phyloP scores from a whole-genome alignment of 2,113 vertebrate species.

The Toxostoma redivivum region DNA sequence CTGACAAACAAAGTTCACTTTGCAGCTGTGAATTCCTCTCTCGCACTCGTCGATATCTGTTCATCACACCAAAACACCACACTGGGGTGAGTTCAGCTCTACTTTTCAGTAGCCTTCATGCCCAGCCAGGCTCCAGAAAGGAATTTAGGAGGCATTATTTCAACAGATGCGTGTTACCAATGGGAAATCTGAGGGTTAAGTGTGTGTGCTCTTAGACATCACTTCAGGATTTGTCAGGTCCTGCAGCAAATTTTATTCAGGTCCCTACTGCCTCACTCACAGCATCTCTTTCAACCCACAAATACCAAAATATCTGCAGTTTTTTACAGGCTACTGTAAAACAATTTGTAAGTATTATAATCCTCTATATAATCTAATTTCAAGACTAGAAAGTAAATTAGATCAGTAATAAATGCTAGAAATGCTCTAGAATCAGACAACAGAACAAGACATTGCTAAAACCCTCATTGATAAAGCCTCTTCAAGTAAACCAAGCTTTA shows the following conservation, averaged over 20 bases:
- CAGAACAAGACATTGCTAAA: not conserved
- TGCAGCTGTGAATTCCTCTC: conserved; percentile 76
- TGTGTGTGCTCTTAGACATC: not conserved
- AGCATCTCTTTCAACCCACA: not conserved
- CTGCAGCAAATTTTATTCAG: not conserved
- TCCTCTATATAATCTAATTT: not conserved
- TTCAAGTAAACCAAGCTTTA: not conserved
- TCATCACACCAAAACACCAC: not conserved
- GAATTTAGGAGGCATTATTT: not conserved
- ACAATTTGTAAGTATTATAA: not conserved
- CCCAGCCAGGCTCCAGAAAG: not conserved
- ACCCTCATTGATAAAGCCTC: no score
- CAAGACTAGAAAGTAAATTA: not conserved
- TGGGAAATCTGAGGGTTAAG: not conserved
- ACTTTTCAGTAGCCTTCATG: not conserved
- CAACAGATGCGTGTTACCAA: not conserved
- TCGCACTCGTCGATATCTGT: conserved; percentile 87
- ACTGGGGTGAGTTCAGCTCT: not conserved
- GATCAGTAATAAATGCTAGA: not conserved
- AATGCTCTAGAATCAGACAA: not conserved
- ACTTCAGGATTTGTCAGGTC: not conserved
- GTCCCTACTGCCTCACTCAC: not conserved
- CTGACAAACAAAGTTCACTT: conserved; percentile 77
- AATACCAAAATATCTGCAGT: not conserved
- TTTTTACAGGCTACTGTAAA: not conserved